A percentile compares a stretch with the other conserved stretches of the same genome.
Evolutionary conservation across 1,140 invertebrate species (phyloP).

Genomic region (Drosophila setifemur): DNA sequence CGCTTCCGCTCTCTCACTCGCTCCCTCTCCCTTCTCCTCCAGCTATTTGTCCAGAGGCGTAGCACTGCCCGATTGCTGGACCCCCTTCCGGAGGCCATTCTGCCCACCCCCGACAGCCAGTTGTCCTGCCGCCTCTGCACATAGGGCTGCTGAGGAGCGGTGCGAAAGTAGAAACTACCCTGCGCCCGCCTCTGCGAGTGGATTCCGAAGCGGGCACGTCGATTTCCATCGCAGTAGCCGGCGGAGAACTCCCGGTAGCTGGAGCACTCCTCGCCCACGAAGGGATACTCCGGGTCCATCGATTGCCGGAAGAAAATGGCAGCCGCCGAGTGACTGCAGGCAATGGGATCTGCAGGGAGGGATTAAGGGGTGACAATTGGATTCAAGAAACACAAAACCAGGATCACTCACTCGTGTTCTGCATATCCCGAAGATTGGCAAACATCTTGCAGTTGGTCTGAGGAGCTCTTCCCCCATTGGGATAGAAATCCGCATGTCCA

Average conservation of each 20-base stretch:
- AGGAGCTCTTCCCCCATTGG: slow-evolving; percentile 89
- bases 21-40: slow-evolving; percentile 8
- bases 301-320: slow-evolving; percentile 88
- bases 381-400: too few relatives aligned
- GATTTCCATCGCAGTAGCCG: slow-evolving; percentile 71
- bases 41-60: slow-evolving; percentile 21
- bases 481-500: slow-evolving; percentile 94
- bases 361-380: neutral
- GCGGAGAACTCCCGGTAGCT: slow-evolving; percentile 85
- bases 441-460: slow-evolving; percentile 89
- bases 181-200: slow-evolving; percentile 54
- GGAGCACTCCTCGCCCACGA: slow-evolving; percentile 85
- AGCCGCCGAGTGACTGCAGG: slow-evolving; percentile 89
- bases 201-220: slow-evolving; percentile 70
- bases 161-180: slow-evolving; percentile 73
- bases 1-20: neutral
- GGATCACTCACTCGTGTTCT: slow-evolving; percentile 60
- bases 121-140: slow-evolving; percentile 43
- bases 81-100: neutral
- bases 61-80: neutral
- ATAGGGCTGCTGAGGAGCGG: slow-evolving; percentile 58
- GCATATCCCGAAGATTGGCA: slow-evolving; percentile 61
- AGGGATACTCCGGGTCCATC: slow-evolving; percentile 84
- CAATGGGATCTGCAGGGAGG: slow-evolving; percentile 83
- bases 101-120: slow-evolving; percentile 13